Conservation (phyloP, 2,113 vertebrate species). For the Anthoscopus minutus region DNA sequence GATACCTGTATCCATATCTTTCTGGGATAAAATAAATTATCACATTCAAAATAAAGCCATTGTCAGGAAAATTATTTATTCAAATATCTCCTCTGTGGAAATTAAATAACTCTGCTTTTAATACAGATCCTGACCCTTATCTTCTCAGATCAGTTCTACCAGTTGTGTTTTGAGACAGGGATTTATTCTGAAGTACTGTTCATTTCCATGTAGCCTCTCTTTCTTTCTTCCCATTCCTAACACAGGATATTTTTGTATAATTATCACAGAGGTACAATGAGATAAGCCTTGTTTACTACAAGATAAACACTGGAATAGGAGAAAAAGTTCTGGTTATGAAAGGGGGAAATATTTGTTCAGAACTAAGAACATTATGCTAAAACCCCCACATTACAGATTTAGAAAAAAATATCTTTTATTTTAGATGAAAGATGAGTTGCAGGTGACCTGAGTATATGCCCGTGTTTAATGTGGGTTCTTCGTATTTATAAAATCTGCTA, state of each 20-base stretch:
- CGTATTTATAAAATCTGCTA: not conserved
- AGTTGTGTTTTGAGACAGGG: not conserved
- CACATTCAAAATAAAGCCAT: not conserved
- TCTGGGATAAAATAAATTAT: not conserved
- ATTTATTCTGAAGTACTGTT: not conserved
- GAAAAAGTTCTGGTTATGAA: not conserved
- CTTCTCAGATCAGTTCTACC: not conserved
- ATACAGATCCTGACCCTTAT: not conserved
- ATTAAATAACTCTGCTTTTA: not conserved
- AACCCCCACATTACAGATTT: fast-evolving
- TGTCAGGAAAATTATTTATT: not conserved
- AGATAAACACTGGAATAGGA: not conserved
- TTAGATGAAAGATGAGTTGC: not conserved
- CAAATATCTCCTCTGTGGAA: not conserved
- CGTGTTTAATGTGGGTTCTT: not conserved
- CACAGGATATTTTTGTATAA: not conserved
- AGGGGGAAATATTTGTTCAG: not conserved
- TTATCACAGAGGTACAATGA: not conserved
- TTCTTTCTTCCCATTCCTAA: not conserved
- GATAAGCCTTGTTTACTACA: not conserved
- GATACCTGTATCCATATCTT: not conserved
- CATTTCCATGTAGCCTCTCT: not conserved
- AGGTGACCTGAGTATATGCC: not conserved
- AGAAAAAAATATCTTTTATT: not conserved
- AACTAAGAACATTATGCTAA: not conserved